These are phyloP conservation scores for Cyphomyrus discorhynchus DNA, from an alignment of 2,113 vertebrate genomes.

Conservation along the genomic window DNA sequence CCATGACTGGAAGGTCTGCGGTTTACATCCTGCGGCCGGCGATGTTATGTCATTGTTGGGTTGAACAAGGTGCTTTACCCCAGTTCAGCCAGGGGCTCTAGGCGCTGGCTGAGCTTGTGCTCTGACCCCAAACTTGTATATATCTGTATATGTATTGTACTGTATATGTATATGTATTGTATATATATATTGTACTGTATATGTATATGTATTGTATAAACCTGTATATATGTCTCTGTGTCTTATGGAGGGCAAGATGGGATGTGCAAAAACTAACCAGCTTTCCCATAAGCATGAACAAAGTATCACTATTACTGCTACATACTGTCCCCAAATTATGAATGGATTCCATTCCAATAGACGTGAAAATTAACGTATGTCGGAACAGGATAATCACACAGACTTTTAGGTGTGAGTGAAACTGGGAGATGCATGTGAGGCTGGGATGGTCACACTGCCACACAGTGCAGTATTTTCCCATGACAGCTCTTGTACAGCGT, in stretches of 20 bases:
- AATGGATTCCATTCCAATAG: neutral
- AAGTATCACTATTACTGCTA: neutral
- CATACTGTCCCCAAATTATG: neutral
- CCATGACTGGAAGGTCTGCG: neutral
- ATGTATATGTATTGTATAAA: too few species aligned
- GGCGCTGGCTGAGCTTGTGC: neutral
- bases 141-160: too few species aligned
- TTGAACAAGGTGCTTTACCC: neutral
- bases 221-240: neutral
- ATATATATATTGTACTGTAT: too few species aligned
- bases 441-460: neutral
- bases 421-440: neutral
- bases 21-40: neutral
- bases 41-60: neutral
- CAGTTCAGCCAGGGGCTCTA: neutral
- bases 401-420: neutral
- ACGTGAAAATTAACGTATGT: neutral
- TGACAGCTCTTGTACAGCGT: neutral
- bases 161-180: too few species aligned
- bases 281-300: neutral
- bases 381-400: neutral
- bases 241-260: neutral
- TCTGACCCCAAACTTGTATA: neutral
- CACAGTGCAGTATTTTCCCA: neutral
- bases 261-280: neutral